A percentile compares a stretch with the other conserved stretches of the same genome.
phyloP scores from a whole-genome alignment of 2,888 invertebrate species.

The Lepeophtheirus nordmannii region DNA sequence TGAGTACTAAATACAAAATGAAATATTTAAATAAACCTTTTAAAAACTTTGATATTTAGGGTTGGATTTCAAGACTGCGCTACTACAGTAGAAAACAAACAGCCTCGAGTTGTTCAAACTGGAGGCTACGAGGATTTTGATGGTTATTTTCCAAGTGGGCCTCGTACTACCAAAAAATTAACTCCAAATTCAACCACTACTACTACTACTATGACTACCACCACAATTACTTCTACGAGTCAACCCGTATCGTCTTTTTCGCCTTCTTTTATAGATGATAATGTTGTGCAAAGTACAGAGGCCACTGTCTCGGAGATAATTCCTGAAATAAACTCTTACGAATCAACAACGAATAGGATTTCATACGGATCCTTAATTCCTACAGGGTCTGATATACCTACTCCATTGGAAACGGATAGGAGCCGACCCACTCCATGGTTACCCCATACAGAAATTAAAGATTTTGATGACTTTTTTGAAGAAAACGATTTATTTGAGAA shows the following conservation, averaged over 20 bases:
- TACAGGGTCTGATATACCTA: not conserved
- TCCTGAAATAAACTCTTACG: not conserved
- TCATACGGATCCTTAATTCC: not conserved
- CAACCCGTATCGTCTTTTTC: not conserved
- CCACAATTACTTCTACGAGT: not conserved
- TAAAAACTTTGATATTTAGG: not conserved
- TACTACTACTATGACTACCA: too few species aligned
- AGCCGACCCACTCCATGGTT: constrained; percentile 6
- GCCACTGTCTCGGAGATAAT: too few species aligned
- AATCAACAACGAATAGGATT: not conserved
- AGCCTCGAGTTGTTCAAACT: not conserved
- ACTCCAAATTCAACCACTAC: too few species aligned
- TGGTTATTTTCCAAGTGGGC: not conserved
- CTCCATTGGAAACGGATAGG: not conserved
- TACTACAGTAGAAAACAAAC: not conserved
- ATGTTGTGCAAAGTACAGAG: not conserved
- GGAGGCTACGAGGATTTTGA: not conserved
- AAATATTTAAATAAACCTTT: too few species aligned
- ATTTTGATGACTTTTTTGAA: not conserved
- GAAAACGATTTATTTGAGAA: not conserved
- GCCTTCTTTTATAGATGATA: not conserved
- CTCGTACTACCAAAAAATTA: not conserved
- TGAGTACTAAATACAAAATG: not conserved
- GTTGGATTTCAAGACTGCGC: not conserved
- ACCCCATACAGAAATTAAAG: not conserved